These are phyloP conservation scores for Neodontobutis hainanensis DNA, from an alignment of 2,113 vertebrate genomes.

Conservation along the genomic window DNA sequence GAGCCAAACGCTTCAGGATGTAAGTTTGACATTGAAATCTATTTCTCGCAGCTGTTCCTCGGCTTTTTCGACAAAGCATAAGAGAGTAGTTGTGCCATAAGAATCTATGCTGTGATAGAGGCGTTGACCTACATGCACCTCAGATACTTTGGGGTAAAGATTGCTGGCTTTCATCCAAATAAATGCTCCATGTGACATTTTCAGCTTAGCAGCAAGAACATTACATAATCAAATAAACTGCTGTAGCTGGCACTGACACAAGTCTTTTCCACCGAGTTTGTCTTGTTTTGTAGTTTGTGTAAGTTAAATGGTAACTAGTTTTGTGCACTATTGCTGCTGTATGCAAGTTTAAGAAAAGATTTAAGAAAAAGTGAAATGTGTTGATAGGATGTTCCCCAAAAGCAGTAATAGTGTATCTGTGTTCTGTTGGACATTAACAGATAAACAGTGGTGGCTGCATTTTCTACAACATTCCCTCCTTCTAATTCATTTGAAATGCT, in stretches of 20 bases:
- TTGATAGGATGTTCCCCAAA: too few species aligned
- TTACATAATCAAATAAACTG: background rate
- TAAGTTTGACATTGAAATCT: conserved; percentile 18
- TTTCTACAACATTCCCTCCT: conserved; percentile 48
- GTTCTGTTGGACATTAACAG: conserved; percentile 33
- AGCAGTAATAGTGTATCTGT: background rate
- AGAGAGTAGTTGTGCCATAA: conserved; percentile 7
- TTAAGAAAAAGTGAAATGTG: too few species aligned
- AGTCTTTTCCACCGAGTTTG: too few species aligned
- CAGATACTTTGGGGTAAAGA: conserved; percentile 47
- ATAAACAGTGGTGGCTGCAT: conserved; percentile 31
- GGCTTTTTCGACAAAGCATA: conserved; percentile 13
- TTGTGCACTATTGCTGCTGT: background rate
- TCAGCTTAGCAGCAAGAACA: background rate
- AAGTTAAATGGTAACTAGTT: background rate
- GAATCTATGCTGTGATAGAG: conserved; percentile 2
- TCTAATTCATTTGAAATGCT: conserved; percentile 75
- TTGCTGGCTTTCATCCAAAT: conserved; percentile 57
- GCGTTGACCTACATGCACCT: conserved; percentile 48
- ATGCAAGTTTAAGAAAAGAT: too few species aligned
- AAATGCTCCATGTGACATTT: conserved; percentile 46
- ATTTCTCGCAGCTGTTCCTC: conserved; percentile 11
- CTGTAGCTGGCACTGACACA: background rate
- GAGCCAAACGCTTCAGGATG: conserved; percentile 17
- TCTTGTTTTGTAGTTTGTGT: too few species aligned